These are phyloP conservation scores for Bucorvus abyssinicus DNA, from an alignment of 2,797 vertebrate genomes.

Conservation along the genomic window DNA sequence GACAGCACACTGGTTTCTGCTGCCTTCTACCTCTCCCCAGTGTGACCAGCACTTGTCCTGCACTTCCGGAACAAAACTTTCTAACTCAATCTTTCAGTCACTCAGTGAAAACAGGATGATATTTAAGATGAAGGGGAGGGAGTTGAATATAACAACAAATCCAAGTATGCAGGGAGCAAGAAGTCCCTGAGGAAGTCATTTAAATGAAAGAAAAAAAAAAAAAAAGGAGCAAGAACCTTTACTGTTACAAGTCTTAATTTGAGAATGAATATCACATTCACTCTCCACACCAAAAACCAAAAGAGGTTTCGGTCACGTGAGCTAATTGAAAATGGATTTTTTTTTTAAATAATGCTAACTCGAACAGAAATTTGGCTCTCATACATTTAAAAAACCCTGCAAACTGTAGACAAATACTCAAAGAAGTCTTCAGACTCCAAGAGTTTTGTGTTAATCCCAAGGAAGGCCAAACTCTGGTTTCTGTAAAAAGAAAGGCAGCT, in stretches of 20 bases:
- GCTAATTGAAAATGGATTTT: neutral
- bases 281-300: neutral
- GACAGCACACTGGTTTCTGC: neutral
- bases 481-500: neutral
- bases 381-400: neutral
- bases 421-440: neutral
- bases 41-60: neutral
- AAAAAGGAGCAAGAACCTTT: neutral
- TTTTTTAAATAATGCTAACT: neutral
- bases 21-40: neutral
- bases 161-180: neutral
- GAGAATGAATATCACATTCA: neutral
- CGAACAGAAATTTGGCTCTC: neutral
- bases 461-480: neutral
- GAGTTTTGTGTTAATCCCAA: neutral
- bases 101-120: neutral
- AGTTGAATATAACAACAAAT: neutral
- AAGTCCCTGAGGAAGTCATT: neutral
- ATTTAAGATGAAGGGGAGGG: neutral
- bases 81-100: neutral
- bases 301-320: accelerated
- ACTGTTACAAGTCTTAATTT: neutral
- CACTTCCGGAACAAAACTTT: neutral
- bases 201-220: neutral
- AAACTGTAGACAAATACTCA: neutral